Conservation (phyloP, 1,140 invertebrate genomes). For the Aphaenogaster floridana region DNA sequence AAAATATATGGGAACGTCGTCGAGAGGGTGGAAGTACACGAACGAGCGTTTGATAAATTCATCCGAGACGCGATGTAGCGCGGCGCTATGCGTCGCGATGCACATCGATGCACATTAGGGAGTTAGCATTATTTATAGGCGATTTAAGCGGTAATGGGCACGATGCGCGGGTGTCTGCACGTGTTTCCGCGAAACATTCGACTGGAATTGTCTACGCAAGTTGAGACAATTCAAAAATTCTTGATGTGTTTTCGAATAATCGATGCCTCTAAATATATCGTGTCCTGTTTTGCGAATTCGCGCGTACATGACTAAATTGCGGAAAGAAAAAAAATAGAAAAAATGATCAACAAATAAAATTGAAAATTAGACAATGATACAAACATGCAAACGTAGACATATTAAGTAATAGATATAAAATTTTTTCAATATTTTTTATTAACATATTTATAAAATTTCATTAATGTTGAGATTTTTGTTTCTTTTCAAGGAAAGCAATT, state of each 20-base stretch:
- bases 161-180: constrained; percentile 1
- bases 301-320: neutral
- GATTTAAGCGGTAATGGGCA: constrained; percentile 26
- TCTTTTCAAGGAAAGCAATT: neutral
- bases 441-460: neutral
- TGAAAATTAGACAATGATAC: neutral
- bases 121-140: constrained; percentile 31
- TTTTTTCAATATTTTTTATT: neutral
- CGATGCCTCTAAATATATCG: neutral
- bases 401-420: neutral
- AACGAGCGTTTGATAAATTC: constrained; percentile 40
- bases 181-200: constrained; percentile 27
- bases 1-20: constrained; percentile 46
- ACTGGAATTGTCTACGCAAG: neutral
- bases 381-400: neutral
- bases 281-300: neutral
- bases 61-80: neutral
- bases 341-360: neutral
- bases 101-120: neutral
- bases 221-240: neutral
- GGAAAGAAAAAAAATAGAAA: no score
- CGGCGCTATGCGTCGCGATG: neutral
- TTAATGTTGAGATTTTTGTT: neutral
- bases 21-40: constrained; percentile 31
- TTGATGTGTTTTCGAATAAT: constrained; percentile 25